Conservation (phyloP, 2,888 invertebrate species). For the Antitype chi region DNA sequence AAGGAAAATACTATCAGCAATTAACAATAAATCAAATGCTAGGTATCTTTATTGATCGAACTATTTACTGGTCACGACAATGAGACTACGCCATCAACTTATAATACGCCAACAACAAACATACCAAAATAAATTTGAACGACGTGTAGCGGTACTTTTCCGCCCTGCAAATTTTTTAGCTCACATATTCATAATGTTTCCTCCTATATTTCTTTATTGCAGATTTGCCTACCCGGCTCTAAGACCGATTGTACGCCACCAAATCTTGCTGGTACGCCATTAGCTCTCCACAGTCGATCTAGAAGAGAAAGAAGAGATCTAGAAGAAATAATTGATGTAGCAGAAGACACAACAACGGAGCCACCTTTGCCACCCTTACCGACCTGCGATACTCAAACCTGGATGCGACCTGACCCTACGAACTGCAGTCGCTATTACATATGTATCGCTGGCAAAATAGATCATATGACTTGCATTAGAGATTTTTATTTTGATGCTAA, state of each 20-base stretch:
- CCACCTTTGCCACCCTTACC: background rate
- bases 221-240: background rate
- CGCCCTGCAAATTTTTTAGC: background rate
- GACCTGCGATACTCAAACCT: background rate
- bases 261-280: background rate
- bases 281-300: background rate
- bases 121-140: too few species aligned
- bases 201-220: background rate
- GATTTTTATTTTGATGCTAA: slow-evolving; percentile 1
- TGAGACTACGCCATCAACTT: slow-evolving; percentile 1
- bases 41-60: background rate
- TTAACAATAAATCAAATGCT: background rate
- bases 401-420: background rate
- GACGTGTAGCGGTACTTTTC: too few species aligned
- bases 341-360: background rate
- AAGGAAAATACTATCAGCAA: background rate
- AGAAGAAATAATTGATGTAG: background rate
- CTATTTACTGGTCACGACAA: background rate
- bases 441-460: background rate
- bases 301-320: too few species aligned
- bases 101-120: background rate
- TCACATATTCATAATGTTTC: background rate
- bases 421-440: slow-evolving; percentile 12
- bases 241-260: background rate
- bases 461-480: background rate